Conservation (phyloP, 53 echinoderm and acorn worm species). For the Astropecten irregularis region DNA sequence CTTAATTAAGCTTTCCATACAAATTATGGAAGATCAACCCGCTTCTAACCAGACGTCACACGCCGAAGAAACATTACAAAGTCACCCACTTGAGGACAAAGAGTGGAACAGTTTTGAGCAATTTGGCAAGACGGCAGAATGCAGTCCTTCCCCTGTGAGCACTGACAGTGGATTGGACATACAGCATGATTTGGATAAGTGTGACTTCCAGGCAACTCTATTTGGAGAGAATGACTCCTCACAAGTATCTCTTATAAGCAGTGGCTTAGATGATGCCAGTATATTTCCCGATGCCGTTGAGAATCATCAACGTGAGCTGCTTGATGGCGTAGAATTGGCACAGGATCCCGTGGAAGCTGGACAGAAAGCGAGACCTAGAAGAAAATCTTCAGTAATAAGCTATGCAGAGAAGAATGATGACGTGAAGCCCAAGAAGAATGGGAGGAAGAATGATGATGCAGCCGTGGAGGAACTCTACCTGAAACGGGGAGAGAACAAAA, state of each 20-base stretch:
- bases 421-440: background rate
- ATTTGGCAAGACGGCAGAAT: too few species aligned
- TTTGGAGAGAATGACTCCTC: too few species aligned
- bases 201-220: too few species aligned
- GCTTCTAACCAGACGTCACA: background rate
- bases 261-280: too few species aligned
- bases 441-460: background rate
- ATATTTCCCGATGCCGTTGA: background rate
- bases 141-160: too few species aligned
- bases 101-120: too few species aligned
- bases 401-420: background rate
- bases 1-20: background rate
- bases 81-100: too few species aligned
- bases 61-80: background rate
- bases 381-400: background rate
- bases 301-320: background rate
- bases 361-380: background rate
- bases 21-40: background rate
- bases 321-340: background rate
- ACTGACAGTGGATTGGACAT: too few species aligned
- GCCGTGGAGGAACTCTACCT: slow-evolving; percentile 33
- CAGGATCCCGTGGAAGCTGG: background rate
- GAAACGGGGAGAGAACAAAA: slow-evolving; percentile 30
- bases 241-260: too few species aligned
- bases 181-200: too few species aligned